phyloP scores from a whole-genome alignment of 1,140 invertebrate species.

The Brachystomella parvula region DNA sequence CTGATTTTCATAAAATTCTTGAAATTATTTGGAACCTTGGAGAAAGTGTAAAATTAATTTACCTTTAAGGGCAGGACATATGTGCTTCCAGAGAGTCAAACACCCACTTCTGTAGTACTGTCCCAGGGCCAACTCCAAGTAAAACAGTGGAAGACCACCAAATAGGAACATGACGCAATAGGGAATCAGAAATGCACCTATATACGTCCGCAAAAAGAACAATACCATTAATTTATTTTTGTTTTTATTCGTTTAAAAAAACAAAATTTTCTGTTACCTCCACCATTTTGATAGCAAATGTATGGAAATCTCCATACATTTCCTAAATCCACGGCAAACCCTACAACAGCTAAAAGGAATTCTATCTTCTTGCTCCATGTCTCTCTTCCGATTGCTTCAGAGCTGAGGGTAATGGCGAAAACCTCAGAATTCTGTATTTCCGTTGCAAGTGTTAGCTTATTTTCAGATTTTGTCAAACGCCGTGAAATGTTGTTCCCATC shows the following conservation, averaged over 20 bases:
- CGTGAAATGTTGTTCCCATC: constrained; percentile 36
- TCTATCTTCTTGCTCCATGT: constrained; percentile 66
- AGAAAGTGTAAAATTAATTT: too few species aligned
- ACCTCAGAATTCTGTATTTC: constrained; percentile 5
- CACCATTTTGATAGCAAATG: constrained; percentile 71
- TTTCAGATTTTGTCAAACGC: constrained; percentile 32
- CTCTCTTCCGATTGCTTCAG: constrained; percentile 26
- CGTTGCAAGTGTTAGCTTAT: constrained; percentile 18
- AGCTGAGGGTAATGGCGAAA: constrained; percentile 18
- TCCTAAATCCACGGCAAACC: constrained; percentile 76
- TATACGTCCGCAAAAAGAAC: constrained; percentile 34
- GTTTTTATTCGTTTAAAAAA: not conserved
- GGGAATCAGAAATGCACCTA: constrained; percentile 88
- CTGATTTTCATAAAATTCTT: too few species aligned
- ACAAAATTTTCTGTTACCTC: constrained; percentile 47
- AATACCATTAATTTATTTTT: not conserved
- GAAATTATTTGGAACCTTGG: too few species aligned
- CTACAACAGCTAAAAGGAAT: constrained; percentile 75
- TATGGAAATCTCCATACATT: constrained; percentile 76
- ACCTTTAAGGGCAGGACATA: constrained; percentile 96
- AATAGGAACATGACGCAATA: constrained; percentile 85
- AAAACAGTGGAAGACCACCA: constrained; percentile 85
- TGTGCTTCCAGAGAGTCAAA: constrained; percentile 85
- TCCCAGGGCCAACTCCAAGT: constrained; percentile 86
- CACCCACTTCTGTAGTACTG: constrained; percentile 88